Conservation (phyloP, 2,113 vertebrate species). For the Pholis gunnellus region DNA sequence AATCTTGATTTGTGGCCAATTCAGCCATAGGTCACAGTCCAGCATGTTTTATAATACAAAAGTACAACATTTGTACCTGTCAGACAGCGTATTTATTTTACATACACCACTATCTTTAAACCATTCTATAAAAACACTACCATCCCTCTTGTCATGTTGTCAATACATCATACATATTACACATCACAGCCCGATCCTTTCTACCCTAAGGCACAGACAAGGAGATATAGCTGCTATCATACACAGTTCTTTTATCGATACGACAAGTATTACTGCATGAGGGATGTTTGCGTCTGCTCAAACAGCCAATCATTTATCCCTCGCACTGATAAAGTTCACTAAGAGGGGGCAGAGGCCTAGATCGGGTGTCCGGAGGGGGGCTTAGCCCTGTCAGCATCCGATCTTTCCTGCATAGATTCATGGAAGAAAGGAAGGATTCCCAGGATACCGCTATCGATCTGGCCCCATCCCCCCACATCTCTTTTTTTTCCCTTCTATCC, state of each 20-base stretch:
- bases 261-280: conserved; percentile 25
- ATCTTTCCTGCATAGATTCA: conserved; percentile 60
- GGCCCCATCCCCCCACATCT: conserved; percentile 36
- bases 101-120: conserved; percentile 24
- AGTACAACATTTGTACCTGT: conserved; percentile 31
- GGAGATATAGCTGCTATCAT: conserved; percentile 36
- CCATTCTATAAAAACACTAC: conserved; percentile 21
- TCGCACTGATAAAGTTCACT: conserved; percentile 29
- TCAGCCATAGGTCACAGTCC: conserved; percentile 20
- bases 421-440: conserved; percentile 52
- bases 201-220: conserved; percentile 49
- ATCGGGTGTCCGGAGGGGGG: conserved; percentile 30
- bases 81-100: conserved; percentile 22
- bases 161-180: conserved; percentile 33
- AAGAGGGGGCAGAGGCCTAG: conserved; percentile 3
- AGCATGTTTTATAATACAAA: conserved; percentile 5
- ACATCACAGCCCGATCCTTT: conserved; percentile 27
- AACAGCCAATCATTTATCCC: conserved; percentile 39
- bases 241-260: conserved; percentile 36
- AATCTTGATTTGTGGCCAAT: neutral
- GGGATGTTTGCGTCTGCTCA: conserved; percentile 37
- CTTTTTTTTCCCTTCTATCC: conserved; percentile 2
- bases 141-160: conserved; percentile 28
- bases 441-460: conserved; percentile 68
- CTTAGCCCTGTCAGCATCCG: conserved; percentile 66